Percentiles rank a stretch among this genome's conserved stretches.
Evolutionary conservation across 1,140 invertebrate species (phyloP).

Genomic region (Teleogryllus occipitalis): DNA sequence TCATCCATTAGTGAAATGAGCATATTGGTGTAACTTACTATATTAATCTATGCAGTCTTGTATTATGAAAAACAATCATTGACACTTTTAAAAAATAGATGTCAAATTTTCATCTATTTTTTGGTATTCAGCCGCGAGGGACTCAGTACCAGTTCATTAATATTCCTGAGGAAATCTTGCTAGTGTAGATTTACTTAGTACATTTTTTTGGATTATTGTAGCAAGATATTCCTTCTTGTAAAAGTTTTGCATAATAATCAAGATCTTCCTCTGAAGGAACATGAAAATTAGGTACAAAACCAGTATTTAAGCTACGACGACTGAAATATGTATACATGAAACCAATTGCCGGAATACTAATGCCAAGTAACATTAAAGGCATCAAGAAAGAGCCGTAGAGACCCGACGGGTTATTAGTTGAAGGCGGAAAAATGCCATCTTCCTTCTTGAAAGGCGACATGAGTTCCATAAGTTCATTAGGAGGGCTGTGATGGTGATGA

Average conservation of each 20-base stretch:
- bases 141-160: too few relatives aligned
- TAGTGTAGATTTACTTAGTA: too few relatives aligned
- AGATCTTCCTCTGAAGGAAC: background rate
- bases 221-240: background rate
- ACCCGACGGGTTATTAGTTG: background rate
- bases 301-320: background rate
- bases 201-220: background rate
- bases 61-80: too few relatives aligned
- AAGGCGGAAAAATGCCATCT: background rate
- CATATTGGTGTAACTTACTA: too few relatives aligned
- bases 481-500: background rate
- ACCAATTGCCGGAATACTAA: slow-evolving; percentile 17
- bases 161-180: too few relatives aligned
- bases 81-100: too few relatives aligned
- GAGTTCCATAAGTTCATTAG: background rate
- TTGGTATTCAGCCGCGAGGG: too few relatives aligned
- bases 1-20: too few relatives aligned
- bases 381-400: background rate
- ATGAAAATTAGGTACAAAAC: background rate
- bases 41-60: too few relatives aligned
- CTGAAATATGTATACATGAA: slow-evolving; percentile 18
- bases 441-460: background rate
- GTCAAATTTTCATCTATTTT: too few relatives aligned
- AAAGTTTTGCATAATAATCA: background rate
- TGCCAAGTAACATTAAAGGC: slow-evolving; percentile 12